Evolutionary conservation across 2,888 invertebrate species (phyloP).

Genomic region (Hypolimnas misippus): DNA sequence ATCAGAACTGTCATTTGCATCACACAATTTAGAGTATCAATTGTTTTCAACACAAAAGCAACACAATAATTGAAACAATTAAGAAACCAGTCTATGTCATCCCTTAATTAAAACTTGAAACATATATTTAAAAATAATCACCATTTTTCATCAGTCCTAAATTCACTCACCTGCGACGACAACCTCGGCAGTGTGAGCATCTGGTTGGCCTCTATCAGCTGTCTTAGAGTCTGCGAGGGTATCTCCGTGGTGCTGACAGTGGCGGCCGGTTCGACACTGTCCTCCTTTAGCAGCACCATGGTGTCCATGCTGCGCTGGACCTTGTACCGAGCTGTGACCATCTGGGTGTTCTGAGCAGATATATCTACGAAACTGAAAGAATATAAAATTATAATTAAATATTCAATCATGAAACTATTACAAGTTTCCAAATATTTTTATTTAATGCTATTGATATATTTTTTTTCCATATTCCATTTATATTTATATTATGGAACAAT

Average conservation of each 20-base stretch:
- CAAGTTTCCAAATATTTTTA: neutral
- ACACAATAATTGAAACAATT: no score
- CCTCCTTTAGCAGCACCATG: conserved; percentile 95
- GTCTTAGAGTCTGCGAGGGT: conserved; percentile 93
- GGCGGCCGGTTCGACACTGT: conserved; percentile 90
- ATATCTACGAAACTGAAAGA: conserved; percentile 86
- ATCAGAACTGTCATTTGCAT: no score
- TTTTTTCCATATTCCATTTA: no score
- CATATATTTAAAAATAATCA: no score
- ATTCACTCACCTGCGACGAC: conserved; percentile 94
- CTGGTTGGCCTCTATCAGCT: conserved; percentile 94
- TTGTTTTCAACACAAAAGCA: no score
- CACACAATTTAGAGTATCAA: no score
- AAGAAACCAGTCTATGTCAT: no score
- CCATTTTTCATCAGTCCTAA: no score
- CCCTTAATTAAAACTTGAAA: no score
- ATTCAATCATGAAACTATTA: neutral
- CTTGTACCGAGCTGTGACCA: conserved; percentile 88
- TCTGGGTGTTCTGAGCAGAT: conserved; percentile 84
- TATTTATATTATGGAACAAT: no score
- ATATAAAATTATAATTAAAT: neutral
- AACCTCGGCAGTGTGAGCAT: conserved; percentile 94
- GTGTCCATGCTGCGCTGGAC: conserved; percentile 84
- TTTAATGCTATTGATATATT: no score
- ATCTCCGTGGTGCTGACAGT: conserved; percentile 95